These are phyloP conservation scores for Teleogryllus occipitalis DNA, from an alignment of 1,140 invertebrate species.

Conservation along the genomic window DNA sequence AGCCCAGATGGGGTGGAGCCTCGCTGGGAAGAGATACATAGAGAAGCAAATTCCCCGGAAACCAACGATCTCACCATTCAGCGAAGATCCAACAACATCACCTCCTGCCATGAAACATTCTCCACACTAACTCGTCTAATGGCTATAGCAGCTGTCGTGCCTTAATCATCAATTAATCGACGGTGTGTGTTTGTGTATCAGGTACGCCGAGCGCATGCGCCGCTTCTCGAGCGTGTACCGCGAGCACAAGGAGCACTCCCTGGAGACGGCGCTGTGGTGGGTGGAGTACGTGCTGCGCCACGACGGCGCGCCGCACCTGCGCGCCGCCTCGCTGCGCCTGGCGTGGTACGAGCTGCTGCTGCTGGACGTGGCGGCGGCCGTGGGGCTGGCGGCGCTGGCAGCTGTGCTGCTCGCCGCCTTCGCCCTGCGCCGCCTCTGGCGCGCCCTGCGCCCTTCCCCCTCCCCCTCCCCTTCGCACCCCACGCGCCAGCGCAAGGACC, in stretches of 20 bases:
- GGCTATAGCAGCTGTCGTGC: no score
- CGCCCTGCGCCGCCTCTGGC: not conserved
- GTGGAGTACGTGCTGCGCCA: slow-evolving; percentile 29
- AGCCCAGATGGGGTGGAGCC: no score
- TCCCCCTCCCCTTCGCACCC: no score
- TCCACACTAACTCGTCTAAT: no score
- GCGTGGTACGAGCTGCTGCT: slow-evolving; percentile 25
- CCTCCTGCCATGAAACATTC: no score
- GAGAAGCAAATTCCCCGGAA: no score
- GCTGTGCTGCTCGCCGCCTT: not conserved
- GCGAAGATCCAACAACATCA: no score
- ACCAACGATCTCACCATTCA: no score
- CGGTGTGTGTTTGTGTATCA: not conserved
- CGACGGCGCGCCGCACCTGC: slow-evolving; percentile 25
- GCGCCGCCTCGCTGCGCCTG: slow-evolving; percentile 21
- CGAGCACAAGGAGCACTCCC: slow-evolving; percentile 27
- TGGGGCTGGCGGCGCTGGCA: not conserved
- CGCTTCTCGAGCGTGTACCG: slow-evolving; percentile 11
- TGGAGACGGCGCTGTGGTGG: slow-evolving; percentile 48
- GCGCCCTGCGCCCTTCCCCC: not conserved
- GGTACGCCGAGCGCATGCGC: slow-evolving; percentile 37
- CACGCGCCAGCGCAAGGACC: no score
- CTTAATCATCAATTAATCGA: no score
- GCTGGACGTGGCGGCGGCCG: slow-evolving; percentile 19
- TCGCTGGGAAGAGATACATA: no score